A percentile compares a stretch with the other conserved stretches of the same genome.
phyloP scores from a whole-genome alignment of 1,140 invertebrate genomes.

The Colletes latitarsis region DNA sequence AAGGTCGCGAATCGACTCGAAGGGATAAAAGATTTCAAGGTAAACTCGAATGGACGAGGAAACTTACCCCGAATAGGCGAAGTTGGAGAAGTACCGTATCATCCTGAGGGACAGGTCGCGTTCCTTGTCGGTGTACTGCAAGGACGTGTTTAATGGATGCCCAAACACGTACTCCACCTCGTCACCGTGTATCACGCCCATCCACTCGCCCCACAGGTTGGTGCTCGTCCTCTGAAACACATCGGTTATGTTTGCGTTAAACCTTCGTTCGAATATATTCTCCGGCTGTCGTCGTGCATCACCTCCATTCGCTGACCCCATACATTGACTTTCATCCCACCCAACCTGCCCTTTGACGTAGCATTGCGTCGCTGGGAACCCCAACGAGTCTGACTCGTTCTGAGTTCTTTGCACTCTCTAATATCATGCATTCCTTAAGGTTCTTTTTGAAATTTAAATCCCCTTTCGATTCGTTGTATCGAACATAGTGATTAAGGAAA shows the following conservation, averaged over 20 bases:
- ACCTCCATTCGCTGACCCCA: background rate
- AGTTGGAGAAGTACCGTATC: slow-evolving; percentile 92
- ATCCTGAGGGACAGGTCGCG: slow-evolving; percentile 91
- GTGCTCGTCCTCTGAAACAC: slow-evolving; percentile 91
- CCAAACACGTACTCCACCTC: slow-evolving; percentile 98
- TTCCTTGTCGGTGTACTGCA: slow-evolving; percentile 91
- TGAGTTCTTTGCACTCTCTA: no score
- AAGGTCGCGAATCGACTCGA: no score
- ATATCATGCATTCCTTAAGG: no score
- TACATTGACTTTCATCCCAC: background rate
- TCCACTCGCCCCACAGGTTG: slow-evolving; percentile 97
- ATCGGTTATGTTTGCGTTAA: slow-evolving; percentile 7
- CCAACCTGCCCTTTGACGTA: background rate
- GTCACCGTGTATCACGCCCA: slow-evolving; percentile 98
- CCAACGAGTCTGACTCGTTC: no score
- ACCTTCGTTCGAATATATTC: slow-evolving; percentile 6
- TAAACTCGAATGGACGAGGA: no score
- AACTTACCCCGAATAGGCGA: slow-evolving; percentile 92
- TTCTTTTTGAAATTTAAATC: no score
- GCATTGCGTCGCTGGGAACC: background rate
- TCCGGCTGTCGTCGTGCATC: slow-evolving; percentile 7
- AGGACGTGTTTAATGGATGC: slow-evolving; percentile 91
- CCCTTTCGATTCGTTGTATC: no score
- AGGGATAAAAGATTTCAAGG: no score
- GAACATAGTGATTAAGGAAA: no score